Evolutionary conservation across 2,113 vertebrate species (phyloP).

Genomic region (Xiphophorus couchianus): DNA sequence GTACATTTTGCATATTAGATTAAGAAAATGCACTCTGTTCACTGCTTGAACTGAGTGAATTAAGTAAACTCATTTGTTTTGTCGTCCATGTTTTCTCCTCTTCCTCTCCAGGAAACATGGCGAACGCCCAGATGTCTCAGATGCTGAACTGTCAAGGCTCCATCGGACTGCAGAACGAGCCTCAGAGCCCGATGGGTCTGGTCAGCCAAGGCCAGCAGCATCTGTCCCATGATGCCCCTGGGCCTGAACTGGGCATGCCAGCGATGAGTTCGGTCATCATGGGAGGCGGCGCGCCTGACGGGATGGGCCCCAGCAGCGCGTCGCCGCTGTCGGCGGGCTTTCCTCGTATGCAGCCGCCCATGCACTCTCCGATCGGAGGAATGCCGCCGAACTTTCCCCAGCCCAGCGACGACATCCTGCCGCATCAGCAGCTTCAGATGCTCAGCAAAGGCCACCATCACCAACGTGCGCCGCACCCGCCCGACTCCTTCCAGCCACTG

Average conservation of each 20-base stretch:
- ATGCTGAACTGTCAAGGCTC: slow-evolving; percentile 87
- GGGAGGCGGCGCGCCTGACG: slow-evolving; percentile 83
- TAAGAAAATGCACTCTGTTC: no score
- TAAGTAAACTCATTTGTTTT: neutral
- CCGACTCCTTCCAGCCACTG: slow-evolving; percentile 80
- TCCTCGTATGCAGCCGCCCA: slow-evolving; percentile 80
- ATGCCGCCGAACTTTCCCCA: slow-evolving; percentile 83
- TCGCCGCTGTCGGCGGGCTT: slow-evolving; percentile 85
- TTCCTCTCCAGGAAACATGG: slow-evolving; percentile 82
- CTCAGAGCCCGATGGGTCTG: slow-evolving; percentile 92
- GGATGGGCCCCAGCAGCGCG: slow-evolving; percentile 82
- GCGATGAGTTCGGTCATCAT: slow-evolving; percentile 86
- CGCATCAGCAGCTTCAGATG: slow-evolving; percentile 87
- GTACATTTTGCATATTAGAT: no score
- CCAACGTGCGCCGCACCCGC: slow-evolving; percentile 72
- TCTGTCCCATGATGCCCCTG: slow-evolving; percentile 87
- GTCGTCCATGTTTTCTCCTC: neutral
- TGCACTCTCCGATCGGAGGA: slow-evolving; percentile 77
- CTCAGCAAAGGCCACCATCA: slow-evolving; percentile 85
- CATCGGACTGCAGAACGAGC: slow-evolving; percentile 82
- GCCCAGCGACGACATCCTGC: slow-evolving; percentile 84
- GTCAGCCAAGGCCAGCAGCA: slow-evolving; percentile 88
- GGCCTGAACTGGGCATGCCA: slow-evolving; percentile 88
- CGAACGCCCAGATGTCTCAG: slow-evolving; percentile 81
- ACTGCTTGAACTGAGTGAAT: no score